Conservation (phyloP, 2,888 invertebrate genomes). For the Ferrisia virgata region DNA sequence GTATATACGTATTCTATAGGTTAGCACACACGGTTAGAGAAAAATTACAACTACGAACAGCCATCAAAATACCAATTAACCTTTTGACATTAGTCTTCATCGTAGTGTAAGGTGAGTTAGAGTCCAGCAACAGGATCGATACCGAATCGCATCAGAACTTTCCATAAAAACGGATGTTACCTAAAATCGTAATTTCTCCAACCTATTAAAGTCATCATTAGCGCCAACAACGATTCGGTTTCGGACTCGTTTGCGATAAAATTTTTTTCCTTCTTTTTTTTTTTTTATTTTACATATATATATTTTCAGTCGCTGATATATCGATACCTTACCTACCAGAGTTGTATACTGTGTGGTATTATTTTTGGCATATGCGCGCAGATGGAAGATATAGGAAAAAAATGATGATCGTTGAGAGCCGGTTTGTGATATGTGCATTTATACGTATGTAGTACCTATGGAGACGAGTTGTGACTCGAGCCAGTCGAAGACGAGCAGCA, state of each 20-base stretch:
- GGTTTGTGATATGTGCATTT: too few species aligned
- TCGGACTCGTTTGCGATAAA: neutral
- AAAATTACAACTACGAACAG: neutral
- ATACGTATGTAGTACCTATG: too few species aligned
- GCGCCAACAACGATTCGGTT: neutral
- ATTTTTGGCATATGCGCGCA: neutral
- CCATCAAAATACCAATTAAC: slow-evolving; percentile 30
- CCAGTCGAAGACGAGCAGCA: neutral
- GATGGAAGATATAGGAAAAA: neutral
- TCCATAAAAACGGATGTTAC: slow-evolving; percentile 28
- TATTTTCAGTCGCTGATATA: too few species aligned
- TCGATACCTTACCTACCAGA: neutral
- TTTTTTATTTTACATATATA: too few species aligned
- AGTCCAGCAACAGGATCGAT: neutral
- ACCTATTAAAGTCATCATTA: slow-evolving; percentile 24
- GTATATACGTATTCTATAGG: neutral
- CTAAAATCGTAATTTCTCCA: slow-evolving; percentile 29
- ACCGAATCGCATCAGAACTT: neutral
- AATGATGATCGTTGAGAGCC: neutral
- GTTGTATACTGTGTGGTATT: neutral
- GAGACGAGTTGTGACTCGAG: neutral
- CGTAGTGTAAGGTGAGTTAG: neutral
- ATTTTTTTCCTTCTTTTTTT: neutral
- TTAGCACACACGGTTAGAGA: neutral
- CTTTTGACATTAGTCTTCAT: neutral